Evolutionary conservation across 2,113 vertebrate genomes (phyloP).

Genomic region (Thunnus thynnus): DNA sequence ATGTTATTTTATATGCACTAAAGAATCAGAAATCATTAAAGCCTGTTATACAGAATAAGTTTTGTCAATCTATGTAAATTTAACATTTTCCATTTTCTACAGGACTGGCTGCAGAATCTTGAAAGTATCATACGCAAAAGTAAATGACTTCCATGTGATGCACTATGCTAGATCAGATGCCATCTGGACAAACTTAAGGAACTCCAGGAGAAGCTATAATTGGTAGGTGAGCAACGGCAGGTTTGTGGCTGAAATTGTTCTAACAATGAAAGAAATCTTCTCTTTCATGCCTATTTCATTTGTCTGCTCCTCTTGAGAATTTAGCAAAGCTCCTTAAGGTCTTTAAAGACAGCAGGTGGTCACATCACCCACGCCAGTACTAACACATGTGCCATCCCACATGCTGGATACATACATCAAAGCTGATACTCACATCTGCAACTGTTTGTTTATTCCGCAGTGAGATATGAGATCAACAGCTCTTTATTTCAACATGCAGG

Average conservation of each 20-base stretch:
- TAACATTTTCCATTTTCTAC: not conserved
- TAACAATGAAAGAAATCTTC: constrained; percentile 34
- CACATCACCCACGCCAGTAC: constrained; percentile 62
- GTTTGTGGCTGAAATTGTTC: constrained; percentile 14
- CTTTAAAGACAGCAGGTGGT: constrained; percentile 78
- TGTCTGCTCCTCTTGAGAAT: constrained; percentile 53
- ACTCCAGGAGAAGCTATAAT: constrained; percentile 37
- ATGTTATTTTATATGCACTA: not conserved
- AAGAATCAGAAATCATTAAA: not conserved
- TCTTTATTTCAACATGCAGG: constrained; percentile 64
- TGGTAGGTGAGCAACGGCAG: constrained; percentile 41
- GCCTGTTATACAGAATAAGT: not conserved
- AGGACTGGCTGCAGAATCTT: not conserved
- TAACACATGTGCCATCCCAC: constrained; percentile 46
- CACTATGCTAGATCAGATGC: constrained; percentile 6
- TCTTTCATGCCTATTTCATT: constrained; percentile 52
- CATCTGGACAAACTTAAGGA: constrained; percentile 26
- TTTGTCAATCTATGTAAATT: not conserved
- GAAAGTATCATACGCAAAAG: not conserved
- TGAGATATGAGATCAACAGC: constrained; percentile 51
- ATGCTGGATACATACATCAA: constrained; percentile 67
- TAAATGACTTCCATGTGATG: constrained; percentile 26
- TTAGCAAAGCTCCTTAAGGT: constrained; percentile 49
- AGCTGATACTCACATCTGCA: constrained; percentile 61
- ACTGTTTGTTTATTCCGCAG: constrained; percentile 62